Base-by-base conservation (phyloP, 2,888 invertebrate genomes). In the Spilosoma lubricipeda region DNA sequence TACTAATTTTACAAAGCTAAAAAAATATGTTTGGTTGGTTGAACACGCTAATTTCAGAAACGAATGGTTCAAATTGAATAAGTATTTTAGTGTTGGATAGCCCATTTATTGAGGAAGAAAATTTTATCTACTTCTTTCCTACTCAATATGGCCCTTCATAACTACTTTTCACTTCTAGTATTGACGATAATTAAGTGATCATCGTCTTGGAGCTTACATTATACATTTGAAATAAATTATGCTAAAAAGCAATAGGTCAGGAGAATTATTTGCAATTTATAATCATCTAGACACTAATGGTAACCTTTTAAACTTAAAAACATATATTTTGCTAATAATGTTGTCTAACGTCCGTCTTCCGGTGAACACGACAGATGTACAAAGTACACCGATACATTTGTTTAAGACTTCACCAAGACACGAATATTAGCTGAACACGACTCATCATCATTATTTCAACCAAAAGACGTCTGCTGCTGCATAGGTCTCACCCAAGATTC, bases 261-360 rank as follows among this genome's bases (percentile, higher is more conserved):
- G 33, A 9, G n/a, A n/a, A 11, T 66, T 66, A 42, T n/a, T n/a
- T 36, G n/a, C 42, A 66, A 66, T 66, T 42, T 66, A 66, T 36
- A 66, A 39, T 66, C 66, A 66, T 3, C 33, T 56, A 56, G 15
- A 33, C 69, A 39, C 23, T 36, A 36, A 65, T 30, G 13, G 9
- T 33, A 18, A 36, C 33, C 65, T 36, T 65, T 33, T 48, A 36
- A 65, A 36, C 30, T 33, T 8, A 20, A 65, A 65, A 65, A 20
- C 33, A 23, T 20, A n/a, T 4, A 66, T n/a, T 27, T n/a, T 27
- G n/a, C 13, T n/a, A 27, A 59, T 13, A 59, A 59, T n/a, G 13
- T 59, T 59, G n/a, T n/a, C 27, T 13, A 4, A 27, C 56, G 11
- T 59, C 27, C n/a, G 13, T 3, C 13, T 59, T 59, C 56, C 56